Evolutionary conservation across 2,113 vertebrate genomes (phyloP).

Genomic region (Sialia sialis): DNA sequence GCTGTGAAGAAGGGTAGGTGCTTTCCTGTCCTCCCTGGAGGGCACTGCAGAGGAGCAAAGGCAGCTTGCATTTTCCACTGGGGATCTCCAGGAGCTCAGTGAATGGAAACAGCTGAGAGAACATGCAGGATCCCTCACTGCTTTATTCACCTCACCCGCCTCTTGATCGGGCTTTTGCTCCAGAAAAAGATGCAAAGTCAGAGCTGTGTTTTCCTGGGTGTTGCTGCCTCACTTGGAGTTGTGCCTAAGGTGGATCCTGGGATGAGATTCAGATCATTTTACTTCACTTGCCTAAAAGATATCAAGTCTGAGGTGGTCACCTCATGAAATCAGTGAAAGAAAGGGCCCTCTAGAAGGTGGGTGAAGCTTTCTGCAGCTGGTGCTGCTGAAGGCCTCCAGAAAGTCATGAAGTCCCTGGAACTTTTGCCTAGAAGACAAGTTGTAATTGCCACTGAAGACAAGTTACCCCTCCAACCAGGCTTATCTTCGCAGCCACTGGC

Average conservation of each 20-base stretch:
- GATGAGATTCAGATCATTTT: not conserved
- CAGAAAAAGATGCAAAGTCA: not conserved
- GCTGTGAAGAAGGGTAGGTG: constrained; percentile 3
- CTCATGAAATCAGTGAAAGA: not conserved
- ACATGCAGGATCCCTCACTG: not conserved
- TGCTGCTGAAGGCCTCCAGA: not conserved
- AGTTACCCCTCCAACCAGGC: not conserved
- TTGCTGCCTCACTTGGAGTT: not conserved
- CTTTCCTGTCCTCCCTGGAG: constrained; percentile 14
- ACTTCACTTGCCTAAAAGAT: not conserved
- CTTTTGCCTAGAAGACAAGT: not conserved
- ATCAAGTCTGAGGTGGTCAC: not conserved
- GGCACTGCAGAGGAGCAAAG: not conserved
- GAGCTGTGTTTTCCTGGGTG: not conserved
- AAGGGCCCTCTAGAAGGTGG: not conserved
- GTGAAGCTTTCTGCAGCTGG: not conserved
- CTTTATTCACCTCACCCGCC: not conserved
- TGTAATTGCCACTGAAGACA: not conserved
- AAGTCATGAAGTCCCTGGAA: not conserved
- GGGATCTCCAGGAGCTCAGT: not conserved
- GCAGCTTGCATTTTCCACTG: not conserved
- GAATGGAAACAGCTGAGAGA: not conserved
- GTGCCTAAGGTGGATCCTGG: not conserved
- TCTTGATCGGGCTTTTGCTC: not conserved
- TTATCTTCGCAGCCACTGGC: not conserved